Evolutionary conservation across 2,888 invertebrate genomes (phyloP).

Genomic region (Chloroclysta siterata): DNA sequence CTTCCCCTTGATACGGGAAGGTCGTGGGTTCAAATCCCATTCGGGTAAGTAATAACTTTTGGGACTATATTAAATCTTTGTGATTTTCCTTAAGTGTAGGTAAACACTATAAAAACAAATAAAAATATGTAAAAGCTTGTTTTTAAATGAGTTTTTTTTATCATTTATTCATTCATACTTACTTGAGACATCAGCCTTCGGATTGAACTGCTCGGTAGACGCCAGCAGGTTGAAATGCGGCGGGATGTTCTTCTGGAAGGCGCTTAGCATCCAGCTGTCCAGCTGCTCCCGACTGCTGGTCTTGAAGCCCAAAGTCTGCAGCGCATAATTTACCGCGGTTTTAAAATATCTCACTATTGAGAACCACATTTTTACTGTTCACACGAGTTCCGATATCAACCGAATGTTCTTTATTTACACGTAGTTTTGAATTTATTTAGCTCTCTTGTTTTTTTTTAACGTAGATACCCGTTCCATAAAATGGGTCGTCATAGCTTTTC

Average conservation of each 20-base stretch:
- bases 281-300: slow-evolving; percentile 90
- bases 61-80: too few relatives aligned
- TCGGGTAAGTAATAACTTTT: too few relatives aligned
- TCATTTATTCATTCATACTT: too few relatives aligned
- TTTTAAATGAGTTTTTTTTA: too few relatives aligned
- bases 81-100: too few relatives aligned
- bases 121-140: too few relatives aligned
- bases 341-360: slow-evolving; percentile 2
- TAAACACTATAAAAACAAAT: too few relatives aligned
- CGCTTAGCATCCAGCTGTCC: slow-evolving; percentile 92
- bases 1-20: too few relatives aligned
- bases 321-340: slow-evolving; percentile 15
- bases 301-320: slow-evolving; percentile 91
- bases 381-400: not conserved
- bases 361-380: slow-evolving; percentile 11
- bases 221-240: slow-evolving; percentile 92
- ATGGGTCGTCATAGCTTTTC: too few relatives aligned
- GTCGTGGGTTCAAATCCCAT: too few relatives aligned
- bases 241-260: slow-evolving; percentile 94
- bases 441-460: too few relatives aligned
- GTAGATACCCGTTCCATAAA: too few relatives aligned
- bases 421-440: not conserved
- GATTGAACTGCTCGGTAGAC: slow-evolving; percentile 82
- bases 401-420: not conserved
- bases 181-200: slow-evolving; percentile 83